Evolutionary conservation across 2,888 invertebrate species (phyloP), one percentile per base, ranked within the genome.

Genomic region (Ligdia adustata): DNA sequence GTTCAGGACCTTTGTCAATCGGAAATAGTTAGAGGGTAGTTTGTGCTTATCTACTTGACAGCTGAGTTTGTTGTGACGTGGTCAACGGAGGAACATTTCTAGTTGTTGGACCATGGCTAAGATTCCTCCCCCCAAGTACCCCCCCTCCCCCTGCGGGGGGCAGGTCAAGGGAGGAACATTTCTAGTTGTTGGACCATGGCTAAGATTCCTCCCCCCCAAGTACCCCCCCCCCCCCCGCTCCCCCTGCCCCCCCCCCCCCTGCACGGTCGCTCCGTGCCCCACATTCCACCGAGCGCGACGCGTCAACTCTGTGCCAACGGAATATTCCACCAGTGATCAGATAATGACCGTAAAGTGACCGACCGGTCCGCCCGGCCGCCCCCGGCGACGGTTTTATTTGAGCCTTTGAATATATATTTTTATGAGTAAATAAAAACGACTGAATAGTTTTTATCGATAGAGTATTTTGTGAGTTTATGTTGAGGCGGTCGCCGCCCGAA

Each of bases 391-490:
- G 82, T 84, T 87, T 87, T 79, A 79, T 88, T 89, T 87, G 87
- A 89, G 88, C 89, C 89, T 86, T 83, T 84, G 85, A 87, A 88
- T 82, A 88, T 87, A 86, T 88, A 88, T 89, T 87, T 89, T 88
- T 87, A 88, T 85, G 86, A 77, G 84, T 88, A 88, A 87, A 86
- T 79, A 80, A 88, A 88, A 88, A 88, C 85, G 90, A 90, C 90
- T 90, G 90, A 90, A 84, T 90, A 90, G 88, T 88, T 87, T 82
- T 87, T 86, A 88, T 87, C 84, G 78, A 87, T 82, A 88, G 87
- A 82, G 80, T 88, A 85, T 60, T 84, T 84, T 82, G 84, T 83
- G 87, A 85, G 79, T 86, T 83, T 82, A 79, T 79, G 79, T 80
- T 75, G 77, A 63, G 72, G 79, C 75, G 80, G 72, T 56, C 61